Percentiles rank a stretch among this genome's conserved stretches.
Conservation (phyloP, 2,113 vertebrate genomes). For the Corydoras sp. region DNA sequence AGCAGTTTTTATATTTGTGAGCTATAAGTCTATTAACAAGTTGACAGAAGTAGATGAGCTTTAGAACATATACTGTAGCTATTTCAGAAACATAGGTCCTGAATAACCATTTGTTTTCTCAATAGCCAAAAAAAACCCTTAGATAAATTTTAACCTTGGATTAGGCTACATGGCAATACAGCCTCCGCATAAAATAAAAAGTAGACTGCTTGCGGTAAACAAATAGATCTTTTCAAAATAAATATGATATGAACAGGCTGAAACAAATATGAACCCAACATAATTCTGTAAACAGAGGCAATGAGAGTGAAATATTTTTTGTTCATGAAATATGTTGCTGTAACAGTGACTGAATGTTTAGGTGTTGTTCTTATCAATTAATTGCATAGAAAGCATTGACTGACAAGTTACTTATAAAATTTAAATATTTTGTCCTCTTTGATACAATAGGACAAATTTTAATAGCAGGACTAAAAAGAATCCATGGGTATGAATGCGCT, state of each 20-base stretch:
- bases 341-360: conserved; percentile 45
- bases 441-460: no score
- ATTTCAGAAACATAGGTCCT: background rate
- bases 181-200: conserved; percentile 14
- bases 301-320: conserved; percentile 33
- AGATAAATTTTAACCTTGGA: conserved; percentile 14
- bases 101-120: conserved; percentile 19
- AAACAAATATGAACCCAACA: conserved; percentile 34
- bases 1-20: background rate
- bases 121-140: conserved; percentile 15
- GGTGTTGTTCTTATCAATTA: conserved; percentile 62
- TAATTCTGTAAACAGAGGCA: conserved; percentile 39
- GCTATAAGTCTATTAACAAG: conserved; percentile 22
- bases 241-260: conserved; percentile 40
- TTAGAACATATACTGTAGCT: background rate
- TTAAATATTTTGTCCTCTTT: no score
- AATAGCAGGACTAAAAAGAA: no score
- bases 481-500: no score
- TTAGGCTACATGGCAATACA: conserved; percentile 1
- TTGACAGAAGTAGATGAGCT: conserved; percentile 14
- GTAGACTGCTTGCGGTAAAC: conserved; percentile 36
- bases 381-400: conserved; percentile 53
- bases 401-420: no score
- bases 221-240: conserved; percentile 43
- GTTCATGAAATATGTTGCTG: conserved; percentile 45